Evolutionary conservation across 2,797 vertebrate genomes (phyloP).

Genomic region (Hoplostethus atlanticus): DNA sequence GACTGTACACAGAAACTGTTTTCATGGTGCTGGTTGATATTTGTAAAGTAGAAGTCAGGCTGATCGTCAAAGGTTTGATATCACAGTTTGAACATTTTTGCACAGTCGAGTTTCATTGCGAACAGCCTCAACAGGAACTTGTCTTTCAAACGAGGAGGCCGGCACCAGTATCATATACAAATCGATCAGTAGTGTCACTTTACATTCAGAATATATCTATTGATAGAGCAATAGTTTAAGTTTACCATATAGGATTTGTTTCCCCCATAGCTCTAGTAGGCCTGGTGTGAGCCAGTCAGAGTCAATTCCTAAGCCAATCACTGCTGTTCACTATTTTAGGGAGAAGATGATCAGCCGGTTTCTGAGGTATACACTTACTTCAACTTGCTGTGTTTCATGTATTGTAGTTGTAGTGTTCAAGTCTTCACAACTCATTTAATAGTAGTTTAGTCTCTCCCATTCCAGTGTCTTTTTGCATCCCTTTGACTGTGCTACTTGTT

Average conservation of each 20-base stretch:
- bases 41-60: constrained; percentile 1
- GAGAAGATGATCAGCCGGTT: constrained; percentile 53
- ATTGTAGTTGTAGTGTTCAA: constrained; percentile 4
- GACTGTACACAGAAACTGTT: neutral
- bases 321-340: constrained; percentile 46
- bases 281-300: constrained; percentile 1
- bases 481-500: constrained; percentile 20
- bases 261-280: neutral
- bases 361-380: constrained; percentile 49
- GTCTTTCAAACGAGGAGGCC: neutral
- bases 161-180: too few species aligned
- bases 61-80: constrained; percentile 1
- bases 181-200: neutral
- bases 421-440: constrained; percentile 4
- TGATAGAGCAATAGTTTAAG: too few species aligned
- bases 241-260: constrained; percentile 1
- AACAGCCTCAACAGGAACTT: neutral
- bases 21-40: neutral
- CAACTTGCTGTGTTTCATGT: constrained; percentile 31
- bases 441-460: neutral
- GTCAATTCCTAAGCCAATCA: constrained; percentile 19
- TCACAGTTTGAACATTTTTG: neutral
- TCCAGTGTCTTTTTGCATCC: constrained; percentile 28
- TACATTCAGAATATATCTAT: neutral
- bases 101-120: neutral